Conservation (phyloP, 1,140 invertebrate species). For the Cryptotermes secundus region DNA sequence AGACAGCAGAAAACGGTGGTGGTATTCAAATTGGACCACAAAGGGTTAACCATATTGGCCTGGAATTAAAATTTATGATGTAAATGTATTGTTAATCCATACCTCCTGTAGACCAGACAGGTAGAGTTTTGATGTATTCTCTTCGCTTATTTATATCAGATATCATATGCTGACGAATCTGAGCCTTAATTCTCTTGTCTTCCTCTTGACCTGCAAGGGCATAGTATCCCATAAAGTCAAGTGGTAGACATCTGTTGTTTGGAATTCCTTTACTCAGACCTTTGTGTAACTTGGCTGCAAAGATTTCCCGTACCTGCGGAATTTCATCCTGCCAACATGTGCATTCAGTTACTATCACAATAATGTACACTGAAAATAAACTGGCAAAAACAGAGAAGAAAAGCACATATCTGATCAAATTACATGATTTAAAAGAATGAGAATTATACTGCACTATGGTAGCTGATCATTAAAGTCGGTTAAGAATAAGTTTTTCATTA, state of each 20-base stretch:
- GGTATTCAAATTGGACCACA: too few species aligned
- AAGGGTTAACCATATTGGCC: too few species aligned
- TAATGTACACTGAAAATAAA: constrained; percentile 23
- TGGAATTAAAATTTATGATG: too few species aligned
- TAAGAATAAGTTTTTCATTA: too few species aligned
- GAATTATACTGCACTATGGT: too few species aligned
- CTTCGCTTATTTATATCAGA: constrained; percentile 85
- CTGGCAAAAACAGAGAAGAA: not conserved
- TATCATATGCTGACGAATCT: constrained; percentile 74
- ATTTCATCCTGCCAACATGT: constrained; percentile 71
- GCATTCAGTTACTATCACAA: not conserved
- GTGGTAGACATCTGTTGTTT: constrained; percentile 83
- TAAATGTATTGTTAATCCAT: not conserved
- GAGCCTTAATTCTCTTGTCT: constrained; percentile 68
- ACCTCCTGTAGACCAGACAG: constrained; percentile 51
- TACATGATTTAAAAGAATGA: too few species aligned
- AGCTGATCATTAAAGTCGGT: too few species aligned
- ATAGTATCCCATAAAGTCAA: constrained; percentile 97
- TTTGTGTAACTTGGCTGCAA: constrained; percentile 90
- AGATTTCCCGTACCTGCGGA: constrained; percentile 84
- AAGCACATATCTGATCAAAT: too few species aligned
- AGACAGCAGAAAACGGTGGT: too few species aligned
- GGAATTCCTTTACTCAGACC: constrained; percentile 78
- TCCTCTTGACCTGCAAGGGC: constrained; percentile 83
- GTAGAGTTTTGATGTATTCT: constrained; percentile 85